Percentiles rank a stretch among this genome's conserved stretches.
These are phyloP conservation scores for Hydroisotoma schaefferi DNA, from an alignment of 2,888 invertebrate genomes.

Conservation along the genomic window DNA sequence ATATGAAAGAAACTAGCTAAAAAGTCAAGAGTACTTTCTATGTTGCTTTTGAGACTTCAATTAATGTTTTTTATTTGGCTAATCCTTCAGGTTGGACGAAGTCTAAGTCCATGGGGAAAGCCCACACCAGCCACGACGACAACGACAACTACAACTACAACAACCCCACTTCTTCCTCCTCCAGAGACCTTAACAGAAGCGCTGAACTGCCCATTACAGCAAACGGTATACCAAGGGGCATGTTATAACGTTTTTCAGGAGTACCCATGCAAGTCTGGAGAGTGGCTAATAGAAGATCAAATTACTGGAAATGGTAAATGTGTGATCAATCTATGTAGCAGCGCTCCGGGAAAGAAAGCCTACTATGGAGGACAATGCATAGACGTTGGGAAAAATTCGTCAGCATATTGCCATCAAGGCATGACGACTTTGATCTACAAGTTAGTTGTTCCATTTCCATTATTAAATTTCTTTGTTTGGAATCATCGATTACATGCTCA, in stretches of 20 bases:
- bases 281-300: slow-evolving; percentile 40
- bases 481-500: no score
- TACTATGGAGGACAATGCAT: not conserved
- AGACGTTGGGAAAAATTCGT: no score
- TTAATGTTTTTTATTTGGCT: no score
- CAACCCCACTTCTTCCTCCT: not conserved
- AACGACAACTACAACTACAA: slow-evolving; percentile 13
- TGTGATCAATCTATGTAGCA: slow-evolving; percentile 18
- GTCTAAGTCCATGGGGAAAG: slow-evolving; percentile 1
- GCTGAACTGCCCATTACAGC: not conserved
- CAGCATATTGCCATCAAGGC: slow-evolving; percentile 22
- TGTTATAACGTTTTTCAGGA: slow-evolving; percentile 31
- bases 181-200: not conserved
- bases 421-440: slow-evolving; percentile 26
- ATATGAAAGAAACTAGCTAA: no score
- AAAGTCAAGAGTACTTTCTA: no score
- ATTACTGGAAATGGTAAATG: slow-evolving; percentile 23
- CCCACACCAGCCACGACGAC: slow-evolving; percentile 1
- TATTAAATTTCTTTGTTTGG: no score
- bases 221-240: slow-evolving; percentile 22
- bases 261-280: slow-evolving; percentile 24
- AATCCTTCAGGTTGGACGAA: no score
- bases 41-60: no score
- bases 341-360: not conserved
- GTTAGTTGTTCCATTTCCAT: no score